Base-by-base conservation (phyloP, 2,797 vertebrate genomes). In the Rallus crepitans region DNA sequence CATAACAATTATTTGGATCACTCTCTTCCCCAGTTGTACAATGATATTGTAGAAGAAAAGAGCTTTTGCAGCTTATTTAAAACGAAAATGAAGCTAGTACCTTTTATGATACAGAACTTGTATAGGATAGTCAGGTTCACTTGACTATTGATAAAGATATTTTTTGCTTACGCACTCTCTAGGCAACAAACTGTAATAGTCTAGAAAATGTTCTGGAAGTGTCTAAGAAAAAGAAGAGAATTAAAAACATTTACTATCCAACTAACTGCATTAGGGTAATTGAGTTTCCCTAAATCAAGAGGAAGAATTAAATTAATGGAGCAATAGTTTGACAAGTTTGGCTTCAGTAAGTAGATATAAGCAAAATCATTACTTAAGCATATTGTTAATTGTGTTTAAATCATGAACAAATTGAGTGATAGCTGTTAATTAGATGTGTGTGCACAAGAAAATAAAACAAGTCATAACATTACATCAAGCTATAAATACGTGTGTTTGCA, bases 311-410 rank as follows among this genome's bases (percentile, higher is more conserved):
- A 97, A 97, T 97, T 97, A 97, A 94, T 95, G 91, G 88, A 97
- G 95, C 95, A 91, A 75, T 7, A 94, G 92, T 95, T 93, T 92
- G 93, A 95, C 84, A 96, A 94, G 66, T 90, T 92, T 94, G 93
- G 87, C 73, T 92, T 95, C 52, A 78, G 86, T 93, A 96, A 88
- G 70, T 73, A 92, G 77, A 82, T 93, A 93, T 92, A 87, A 92
- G 66, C 73, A 97, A 97, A 94, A 92, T 84, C 55, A 89, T 95
- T 94, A 84, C 81, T 76, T 82, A 88, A 97, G 71, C 86, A 94
- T 92, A 90, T 47, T 91, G 81, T 95, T 96, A 96, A 98, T 97
- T 97, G 96, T 50, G 82, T 94, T 97, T 91, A 93, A 94, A 97
- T 94, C 68, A 93, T 93, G 95, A 97, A 61, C 71, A 97, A 97